Base-by-base conservation (phyloP, 2,888 invertebrate genomes). In the Conops quadrifasciatus region DNA sequence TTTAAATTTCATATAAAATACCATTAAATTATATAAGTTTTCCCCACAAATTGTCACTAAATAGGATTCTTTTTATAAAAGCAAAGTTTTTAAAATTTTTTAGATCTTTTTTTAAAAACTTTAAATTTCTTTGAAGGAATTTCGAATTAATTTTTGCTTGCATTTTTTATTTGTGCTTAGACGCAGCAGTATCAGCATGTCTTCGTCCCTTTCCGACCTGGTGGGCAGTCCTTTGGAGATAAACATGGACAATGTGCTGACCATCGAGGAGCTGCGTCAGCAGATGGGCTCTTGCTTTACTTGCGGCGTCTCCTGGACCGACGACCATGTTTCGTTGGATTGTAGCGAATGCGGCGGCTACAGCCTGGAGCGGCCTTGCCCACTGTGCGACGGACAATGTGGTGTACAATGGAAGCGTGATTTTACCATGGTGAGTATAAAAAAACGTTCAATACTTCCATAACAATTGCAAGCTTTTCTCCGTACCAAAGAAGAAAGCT, bases 301-400 rank as follows among this genome's bases (percentile, higher is more conserved):
- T 84, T 94, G 94, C 84, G 93, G 93, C 67, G 93, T 93, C 30
- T 92, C 91, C 77, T 94, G 94, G 94, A 89, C 89, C 78, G 91
- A 93, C 80, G 90, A 91, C 78, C 93, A 93, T 83, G 91, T 92
- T 58, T 92, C 92, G 11, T 87, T 92, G 62, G 93, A 92, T 82
- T 94, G 94, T 84, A 88, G 89, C 64, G 94, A 94, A 83, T 94
- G 94, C 82, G 94, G 93, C 58, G 92, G 93, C 68, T 94, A 93
- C 81, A 90, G 92, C 70, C 87, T 93, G 80, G 88, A 90, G 78
- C 88, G 94, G 76, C 92, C 94, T 24, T 94, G 94, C 81, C 91
- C 91, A 15, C 87, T 90, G 19, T 94, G 94, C 83, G 91, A 92
- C 73, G 93, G 93, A 67, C 89, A 89, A 77, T 94, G 94, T 83